Evolutionary conservation across 1,140 invertebrate genomes (phyloP), one percentile per base, ranked within the genome.

Genomic region (Chironomus striatipennis): DNA sequence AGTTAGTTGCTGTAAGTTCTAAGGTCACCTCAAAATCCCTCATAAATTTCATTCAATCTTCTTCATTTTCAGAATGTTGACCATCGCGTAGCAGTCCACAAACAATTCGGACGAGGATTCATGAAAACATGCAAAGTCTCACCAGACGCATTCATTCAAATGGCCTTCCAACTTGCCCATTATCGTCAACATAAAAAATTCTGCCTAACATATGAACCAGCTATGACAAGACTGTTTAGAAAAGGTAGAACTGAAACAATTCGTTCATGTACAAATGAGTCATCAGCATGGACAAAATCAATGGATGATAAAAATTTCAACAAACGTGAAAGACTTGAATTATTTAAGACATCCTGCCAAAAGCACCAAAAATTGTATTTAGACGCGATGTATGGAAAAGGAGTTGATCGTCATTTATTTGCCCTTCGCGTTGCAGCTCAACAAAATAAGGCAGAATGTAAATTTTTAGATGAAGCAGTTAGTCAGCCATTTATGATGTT

Each of bases 121-220:
- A 92, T 97, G 75, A 98, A 98, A 84, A 87, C 87, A 1, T 90
- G 91, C 79, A 90, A 89, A 78, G 90, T 95, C 79, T 97, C 94
- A 82, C 97, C 97, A 0, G 97, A 98, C 83, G 95, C 90, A 73
- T 98, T 93, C 83, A 90, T 98, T 67, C 97, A 98, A 84, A 83
- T 98, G 70, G 91, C 94, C 3, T 83, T 98, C 18, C 97, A 98
- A 83, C 86, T 98, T 43, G 91, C 96, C 1, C 96, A 96, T 81
- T 98, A 91, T 86, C 65, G 65, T 20, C 17, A 70, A 20, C 65
- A 70, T 20, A 9, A 21, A 70, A 70, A 70, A 10, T 70, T 70
- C 20, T 20, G 15, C 0, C 18, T 70, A 12, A 70, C 65, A 1
- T 70, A 70, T 70, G 65, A 70, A 10, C 17, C 65, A 8, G 17